These are phyloP conservation scores for Rhopilema esculentum DNA, from an alignment of 30 jellyfish, hydroid and myxozoan species.

Conservation along the genomic window DNA sequence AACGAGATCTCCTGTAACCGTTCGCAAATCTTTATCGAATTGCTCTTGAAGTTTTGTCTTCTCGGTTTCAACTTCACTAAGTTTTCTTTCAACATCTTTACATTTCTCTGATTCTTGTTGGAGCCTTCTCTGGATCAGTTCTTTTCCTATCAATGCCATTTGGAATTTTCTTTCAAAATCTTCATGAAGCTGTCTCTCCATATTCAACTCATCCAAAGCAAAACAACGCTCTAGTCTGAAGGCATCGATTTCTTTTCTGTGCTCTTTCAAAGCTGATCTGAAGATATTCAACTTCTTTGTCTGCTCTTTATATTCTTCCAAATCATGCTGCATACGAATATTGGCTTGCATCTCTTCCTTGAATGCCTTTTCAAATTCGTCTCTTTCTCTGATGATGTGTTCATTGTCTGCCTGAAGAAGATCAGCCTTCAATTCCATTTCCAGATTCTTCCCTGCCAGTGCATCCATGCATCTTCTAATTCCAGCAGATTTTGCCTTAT, in stretches of 20 bases:
- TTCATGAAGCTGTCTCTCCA: background rate
- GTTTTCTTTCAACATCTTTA: background rate
- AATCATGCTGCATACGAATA: background rate
- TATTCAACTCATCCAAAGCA: background rate
- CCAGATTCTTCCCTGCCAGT: background rate
- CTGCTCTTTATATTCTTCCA: background rate
- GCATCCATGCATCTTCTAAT: background rate
- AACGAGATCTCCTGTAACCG: background rate
- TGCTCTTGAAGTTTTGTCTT: background rate
- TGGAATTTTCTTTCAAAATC: background rate
- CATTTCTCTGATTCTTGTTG: conserved; percentile 1
- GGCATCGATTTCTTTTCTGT: background rate
- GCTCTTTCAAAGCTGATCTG: background rate
- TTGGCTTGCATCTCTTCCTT: background rate
- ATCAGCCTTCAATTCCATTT: background rate
- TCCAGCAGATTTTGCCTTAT: background rate
- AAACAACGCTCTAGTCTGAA: background rate
- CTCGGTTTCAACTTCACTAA: background rate
- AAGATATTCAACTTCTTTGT: background rate
- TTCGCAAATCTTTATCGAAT: background rate
- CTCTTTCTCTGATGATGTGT: background rate
- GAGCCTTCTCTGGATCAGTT: background rate
- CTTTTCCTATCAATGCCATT: background rate
- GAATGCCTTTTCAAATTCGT: background rate
- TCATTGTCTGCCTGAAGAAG: background rate